Percentiles rank a stretch among this genome's conserved stretches.
Conservation (phyloP, 2,113 vertebrate genomes). For the Spea bombifrons region DNA sequence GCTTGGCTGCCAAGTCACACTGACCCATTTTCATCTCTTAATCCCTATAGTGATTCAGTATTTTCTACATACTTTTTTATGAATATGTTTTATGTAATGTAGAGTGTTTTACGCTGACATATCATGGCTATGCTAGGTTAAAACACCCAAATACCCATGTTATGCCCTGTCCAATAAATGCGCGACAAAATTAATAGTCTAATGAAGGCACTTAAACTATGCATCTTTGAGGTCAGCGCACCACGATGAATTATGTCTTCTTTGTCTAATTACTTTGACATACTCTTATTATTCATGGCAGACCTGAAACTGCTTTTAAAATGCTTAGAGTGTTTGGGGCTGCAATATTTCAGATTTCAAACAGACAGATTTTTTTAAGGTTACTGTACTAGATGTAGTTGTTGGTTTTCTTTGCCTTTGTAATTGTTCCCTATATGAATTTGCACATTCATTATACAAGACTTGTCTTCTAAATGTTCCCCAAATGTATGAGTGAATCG, state of each 20-base stretch:
- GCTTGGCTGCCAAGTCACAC: slow-evolving; percentile 44
- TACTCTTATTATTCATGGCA: slow-evolving; percentile 38
- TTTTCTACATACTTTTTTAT: slow-evolving; percentile 45
- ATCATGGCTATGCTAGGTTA: slow-evolving; percentile 7
- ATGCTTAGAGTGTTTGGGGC: slow-evolving; percentile 20
- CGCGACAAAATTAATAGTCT: slow-evolving; percentile 9
- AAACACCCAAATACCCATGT: slow-evolving; percentile 6
- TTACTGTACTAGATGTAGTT: too few relatives aligned
- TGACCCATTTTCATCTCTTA: slow-evolving; percentile 29
- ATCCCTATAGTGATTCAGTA: slow-evolving; percentile 33
- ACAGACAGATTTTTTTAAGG: too few relatives aligned
- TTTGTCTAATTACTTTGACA: slow-evolving; percentile 36
- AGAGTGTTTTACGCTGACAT: slow-evolving; percentile 20
- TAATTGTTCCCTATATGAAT: slow-evolving; percentile 19
- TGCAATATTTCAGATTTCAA: slow-evolving; percentile 32
- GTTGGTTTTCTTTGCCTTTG: slow-evolving; percentile 17
- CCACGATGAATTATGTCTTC: slow-evolving; percentile 36
- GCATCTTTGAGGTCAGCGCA: not conserved
- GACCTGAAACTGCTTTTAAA: slow-evolving; percentile 19
- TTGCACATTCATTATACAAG: slow-evolving; percentile 24
- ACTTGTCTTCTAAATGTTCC: not conserved
- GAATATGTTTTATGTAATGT: slow-evolving; percentile 46
- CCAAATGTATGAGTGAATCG: not conserved
- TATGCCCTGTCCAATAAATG: slow-evolving; percentile 6
- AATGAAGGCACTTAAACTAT: slow-evolving; percentile 43